phyloP scores from a whole-genome alignment of 2,113 vertebrate genomes.

The Dipodomys ordii region DNA sequence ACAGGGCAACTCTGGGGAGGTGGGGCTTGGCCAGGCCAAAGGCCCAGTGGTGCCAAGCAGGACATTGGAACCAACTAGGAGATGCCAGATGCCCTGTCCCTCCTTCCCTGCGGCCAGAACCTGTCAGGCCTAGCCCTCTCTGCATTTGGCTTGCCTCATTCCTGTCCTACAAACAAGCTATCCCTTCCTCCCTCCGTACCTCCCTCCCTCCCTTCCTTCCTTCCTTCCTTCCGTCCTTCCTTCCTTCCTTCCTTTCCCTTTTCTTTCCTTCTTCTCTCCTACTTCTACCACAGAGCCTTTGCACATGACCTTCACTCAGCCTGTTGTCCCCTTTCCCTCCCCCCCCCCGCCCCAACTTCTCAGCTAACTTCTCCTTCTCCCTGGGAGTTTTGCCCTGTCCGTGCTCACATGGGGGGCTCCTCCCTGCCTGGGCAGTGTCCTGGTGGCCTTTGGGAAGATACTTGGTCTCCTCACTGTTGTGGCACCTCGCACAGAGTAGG shows the following conservation, averaged over 20 bases:
- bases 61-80: neutral
- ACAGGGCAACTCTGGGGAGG: slow-evolving; percentile 81
- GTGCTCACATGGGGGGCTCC: fast-evolving
- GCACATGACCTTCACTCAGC: neutral
- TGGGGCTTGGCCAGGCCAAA: neutral
- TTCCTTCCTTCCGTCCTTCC: neutral
- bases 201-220: neutral
- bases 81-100: neutral
- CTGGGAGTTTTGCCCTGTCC: neutral
- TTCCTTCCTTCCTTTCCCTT: neutral
- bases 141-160: neutral
- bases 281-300: neutral
- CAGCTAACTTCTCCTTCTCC: neutral
- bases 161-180: neutral
- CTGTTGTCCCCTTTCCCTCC: neutral
- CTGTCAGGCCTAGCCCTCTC: neutral
- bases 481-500: neutral
- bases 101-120: no score
- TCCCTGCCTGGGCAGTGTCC: neutral
- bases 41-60: neutral
- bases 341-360: neutral
- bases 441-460: neutral
- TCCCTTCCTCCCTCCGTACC: neutral
- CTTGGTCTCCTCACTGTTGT: neutral
- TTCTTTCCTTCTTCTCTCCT: neutral